These are phyloP conservation scores for Eupithecia insigniata DNA, from an alignment of 2,888 invertebrate genomes.

Conservation along the genomic window DNA sequence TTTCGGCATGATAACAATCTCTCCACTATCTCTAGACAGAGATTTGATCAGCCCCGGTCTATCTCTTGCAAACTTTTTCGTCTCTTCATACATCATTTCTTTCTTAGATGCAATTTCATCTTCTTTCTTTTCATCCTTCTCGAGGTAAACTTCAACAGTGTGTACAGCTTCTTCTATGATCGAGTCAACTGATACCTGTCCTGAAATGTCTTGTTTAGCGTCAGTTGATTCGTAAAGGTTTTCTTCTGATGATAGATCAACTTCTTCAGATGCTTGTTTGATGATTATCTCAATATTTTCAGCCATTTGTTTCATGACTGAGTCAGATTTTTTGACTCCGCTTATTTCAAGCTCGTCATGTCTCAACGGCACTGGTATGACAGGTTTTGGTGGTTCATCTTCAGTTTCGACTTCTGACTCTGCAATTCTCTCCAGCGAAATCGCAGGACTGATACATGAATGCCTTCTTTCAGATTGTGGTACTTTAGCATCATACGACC, in stretches of 20 bases:
- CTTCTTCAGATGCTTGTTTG: slow-evolving; percentile 79
- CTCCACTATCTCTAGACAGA: slow-evolving; percentile 78
- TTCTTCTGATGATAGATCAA: slow-evolving; percentile 75
- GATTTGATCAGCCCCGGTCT: slow-evolving; percentile 77
- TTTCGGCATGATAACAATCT: slow-evolving; percentile 77
- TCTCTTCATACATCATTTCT: slow-evolving; percentile 65
- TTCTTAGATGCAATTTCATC: slow-evolving; percentile 61
- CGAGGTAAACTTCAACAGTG: slow-evolving; percentile 73
- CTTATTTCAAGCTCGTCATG: slow-evolving; percentile 51
- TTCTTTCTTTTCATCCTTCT: slow-evolving; percentile 58
- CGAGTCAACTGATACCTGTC: slow-evolving; percentile 76
- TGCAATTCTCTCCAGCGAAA: slow-evolving; percentile 77
- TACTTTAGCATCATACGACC: slow-evolving; percentile 78
- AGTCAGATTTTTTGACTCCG: slow-evolving; percentile 77
- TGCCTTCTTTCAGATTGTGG: slow-evolving; percentile 77
- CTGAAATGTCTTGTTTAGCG: slow-evolving; percentile 59
- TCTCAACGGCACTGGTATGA: slow-evolving; percentile 46
- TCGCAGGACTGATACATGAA: slow-evolving; percentile 79
- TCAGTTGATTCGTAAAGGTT: slow-evolving; percentile 54
- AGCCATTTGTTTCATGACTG: slow-evolving; percentile 82
- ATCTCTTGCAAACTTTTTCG: slow-evolving; percentile 65
- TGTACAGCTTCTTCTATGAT: slow-evolving; percentile 78
- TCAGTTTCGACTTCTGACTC: slow-evolving; percentile 79
- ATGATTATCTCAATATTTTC: slow-evolving; percentile 82
- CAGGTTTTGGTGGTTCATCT: slow-evolving; percentile 58